phyloP scores from a whole-genome alignment of 2,888 invertebrate genomes.

The Drosophila pegasa region DNA sequence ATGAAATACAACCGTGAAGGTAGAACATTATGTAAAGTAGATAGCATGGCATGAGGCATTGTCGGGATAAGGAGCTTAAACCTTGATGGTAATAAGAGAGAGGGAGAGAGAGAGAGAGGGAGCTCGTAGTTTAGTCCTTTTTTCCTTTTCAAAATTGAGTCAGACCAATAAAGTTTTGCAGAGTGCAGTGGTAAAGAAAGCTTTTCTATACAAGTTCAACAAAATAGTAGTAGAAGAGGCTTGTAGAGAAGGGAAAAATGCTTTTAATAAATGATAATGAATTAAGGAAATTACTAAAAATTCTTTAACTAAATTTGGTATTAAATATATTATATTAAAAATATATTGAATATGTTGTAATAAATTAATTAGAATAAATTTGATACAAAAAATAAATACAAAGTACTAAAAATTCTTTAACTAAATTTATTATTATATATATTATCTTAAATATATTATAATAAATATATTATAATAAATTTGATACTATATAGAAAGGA shows the following conservation, averaged over 20 bases:
- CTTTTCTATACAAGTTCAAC: not conserved
- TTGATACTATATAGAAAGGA: too few relatives aligned
- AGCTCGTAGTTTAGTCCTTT: not conserved
- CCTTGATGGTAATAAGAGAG: conserved; percentile 39
- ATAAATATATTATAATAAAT: too few relatives aligned
- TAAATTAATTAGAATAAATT: too few relatives aligned
- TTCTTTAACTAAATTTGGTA: not conserved
- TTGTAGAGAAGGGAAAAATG: not conserved
- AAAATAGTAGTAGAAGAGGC: not conserved
- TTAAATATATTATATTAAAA: too few relatives aligned
- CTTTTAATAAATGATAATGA: too few relatives aligned
- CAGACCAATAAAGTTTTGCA: conserved; percentile 12
- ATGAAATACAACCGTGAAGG: conserved; percentile 66
- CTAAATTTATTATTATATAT: too few relatives aligned
- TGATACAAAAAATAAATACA: too few relatives aligned
- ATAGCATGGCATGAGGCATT: not conserved
- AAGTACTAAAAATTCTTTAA: too few relatives aligned
- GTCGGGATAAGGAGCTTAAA: conserved; percentile 3
- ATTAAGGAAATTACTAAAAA: not conserved
- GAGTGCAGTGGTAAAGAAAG: conserved; percentile 29
- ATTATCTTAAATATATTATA: too few relatives aligned
- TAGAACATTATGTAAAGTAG: conserved; percentile 46
- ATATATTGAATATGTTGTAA: too few relatives aligned
- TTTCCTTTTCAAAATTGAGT: conserved; percentile 16
- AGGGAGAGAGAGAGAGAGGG: conserved; percentile 25